phyloP scores from a whole-genome alignment of 64 coral and sea anemone genomes.

The Montipora cactus region DNA sequence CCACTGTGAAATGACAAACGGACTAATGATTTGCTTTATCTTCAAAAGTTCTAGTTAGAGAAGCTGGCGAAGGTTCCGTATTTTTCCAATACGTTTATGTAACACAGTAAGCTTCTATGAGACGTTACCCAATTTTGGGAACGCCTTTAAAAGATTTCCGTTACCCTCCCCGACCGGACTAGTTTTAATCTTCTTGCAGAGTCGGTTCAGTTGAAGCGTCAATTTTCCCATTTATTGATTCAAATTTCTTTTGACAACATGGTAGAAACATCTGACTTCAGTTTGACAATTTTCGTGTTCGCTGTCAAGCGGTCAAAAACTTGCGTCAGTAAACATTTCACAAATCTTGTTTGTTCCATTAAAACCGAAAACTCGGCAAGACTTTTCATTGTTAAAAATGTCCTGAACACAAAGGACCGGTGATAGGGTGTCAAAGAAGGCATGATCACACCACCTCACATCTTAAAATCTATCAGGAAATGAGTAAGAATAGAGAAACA shows the following conservation, averaged over 20 bases:
- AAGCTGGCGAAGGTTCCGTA: no score
- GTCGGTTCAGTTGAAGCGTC: no score
- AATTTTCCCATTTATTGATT: not conserved
- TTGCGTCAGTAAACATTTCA: slow-evolving; percentile 37
- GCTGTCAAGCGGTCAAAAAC: slow-evolving; percentile 1
- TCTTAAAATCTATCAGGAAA: not conserved
- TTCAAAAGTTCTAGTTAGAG: no score
- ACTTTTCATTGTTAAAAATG: slow-evolving; percentile 9
- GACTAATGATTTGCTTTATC: no score
- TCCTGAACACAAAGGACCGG: slow-evolving; percentile 16
- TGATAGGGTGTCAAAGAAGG: not conserved
- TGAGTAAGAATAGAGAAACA: not conserved
- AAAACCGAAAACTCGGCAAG: slow-evolving; percentile 16
- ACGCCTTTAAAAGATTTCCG: no score
- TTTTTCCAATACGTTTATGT: no score
- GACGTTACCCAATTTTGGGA: no score
- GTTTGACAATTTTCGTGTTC: slow-evolving; percentile 38
- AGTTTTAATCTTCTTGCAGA: not conserved
- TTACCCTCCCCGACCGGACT: no score
- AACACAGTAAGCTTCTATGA: no score
- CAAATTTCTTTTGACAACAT: not conserved
- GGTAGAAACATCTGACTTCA: slow-evolving; percentile 34
- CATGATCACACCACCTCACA: slow-evolving; percentile 7
- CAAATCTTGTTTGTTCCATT: slow-evolving; percentile 51
- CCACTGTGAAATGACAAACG: no score